Evolutionary conservation across 1,140 invertebrate genomes (phyloP).

Genomic region (Bombus polaris): DNA sequence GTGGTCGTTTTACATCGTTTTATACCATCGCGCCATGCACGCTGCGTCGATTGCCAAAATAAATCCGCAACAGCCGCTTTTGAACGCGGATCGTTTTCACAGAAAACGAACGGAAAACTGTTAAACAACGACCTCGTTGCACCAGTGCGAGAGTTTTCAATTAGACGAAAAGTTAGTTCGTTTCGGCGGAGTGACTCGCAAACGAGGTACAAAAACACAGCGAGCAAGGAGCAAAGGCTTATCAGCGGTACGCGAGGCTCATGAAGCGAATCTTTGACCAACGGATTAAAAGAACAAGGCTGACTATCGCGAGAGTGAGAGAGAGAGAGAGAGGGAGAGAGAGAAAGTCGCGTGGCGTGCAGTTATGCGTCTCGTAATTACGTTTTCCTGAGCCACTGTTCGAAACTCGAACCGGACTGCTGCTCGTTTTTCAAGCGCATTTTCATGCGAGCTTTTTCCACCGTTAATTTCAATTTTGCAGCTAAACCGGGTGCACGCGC

Average conservation of each 20-base stretch:
- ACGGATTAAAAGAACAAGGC: not conserved
- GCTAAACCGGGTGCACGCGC: not conserved
- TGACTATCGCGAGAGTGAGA: not conserved
- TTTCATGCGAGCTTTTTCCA: constrained; percentile 24
- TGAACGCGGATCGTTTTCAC: not conserved
- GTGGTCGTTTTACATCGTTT: not conserved
- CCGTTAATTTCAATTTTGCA: constrained; percentile 49
- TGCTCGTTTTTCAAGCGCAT: constrained; percentile 3
- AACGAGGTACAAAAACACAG: not conserved
- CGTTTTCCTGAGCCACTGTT: not conserved
- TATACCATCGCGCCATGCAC: not conserved
- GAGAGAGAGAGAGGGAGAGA: too few species aligned
- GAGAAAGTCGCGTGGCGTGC: not conserved
- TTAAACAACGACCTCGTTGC: not conserved
- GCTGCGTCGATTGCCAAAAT: not conserved
- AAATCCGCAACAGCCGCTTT: not conserved
- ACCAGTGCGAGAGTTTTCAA: not conserved
- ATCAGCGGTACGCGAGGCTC: not conserved
- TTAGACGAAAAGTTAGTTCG: constrained; percentile 7
- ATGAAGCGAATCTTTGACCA: not conserved
- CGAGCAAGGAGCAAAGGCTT: not conserved
- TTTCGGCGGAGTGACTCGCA: not conserved
- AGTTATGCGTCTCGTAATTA: constrained; percentile 38
- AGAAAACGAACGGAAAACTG: not conserved
- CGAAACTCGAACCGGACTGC: not conserved